Base-by-base conservation (phyloP, 2,113 vertebrate genomes). In the Pantherophis guttatus region DNA sequence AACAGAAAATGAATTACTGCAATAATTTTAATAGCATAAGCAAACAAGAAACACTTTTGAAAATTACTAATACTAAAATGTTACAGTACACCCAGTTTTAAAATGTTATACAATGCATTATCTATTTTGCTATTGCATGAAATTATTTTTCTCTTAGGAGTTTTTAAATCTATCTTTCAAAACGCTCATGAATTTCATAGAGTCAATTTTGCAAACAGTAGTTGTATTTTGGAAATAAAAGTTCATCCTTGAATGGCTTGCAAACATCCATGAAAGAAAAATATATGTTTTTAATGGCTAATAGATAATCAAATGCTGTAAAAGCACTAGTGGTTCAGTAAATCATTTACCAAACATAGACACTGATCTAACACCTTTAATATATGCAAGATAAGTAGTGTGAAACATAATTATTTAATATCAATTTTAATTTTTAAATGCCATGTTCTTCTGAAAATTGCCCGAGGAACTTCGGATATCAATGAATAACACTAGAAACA, bases 401-500 rank as follows among this genome's bases (percentile, higher is more conserved):
- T 88, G 94, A 96, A 94, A 95, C 96, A 98, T 97, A 95, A 97
- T 96, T 98, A 98, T 98, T 98, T 98, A 97, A 98, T 97, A 97
- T 87, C 90, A 95, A 90, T 94, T 98, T 98, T 97, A 98, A 97
- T 97, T 97, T 98, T 98, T 98, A 98, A 98, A 97, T 97, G 96
- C 93, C 94, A 96, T 93, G 87, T 97, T 97, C 92, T 95, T 95
- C 75, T 93, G 91, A 95, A 95, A 97, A 97, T 97, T 96, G 95
- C 93, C 92, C 91, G 94, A 93, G 96, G 97, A 97, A 97, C 8
- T 97, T 97, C n/a, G 97, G 96, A 97, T 97, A 97, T 97, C 96
- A 97, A 96, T 96, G n/a, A 96, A 94, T 94, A 91, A 89, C 94
- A 97, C 94, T 96, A 96, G 96, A 97, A 97, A 98, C 97, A 97